phyloP scores from a whole-genome alignment of 2,113 vertebrate genomes.

The Sorex fumeus region DNA sequence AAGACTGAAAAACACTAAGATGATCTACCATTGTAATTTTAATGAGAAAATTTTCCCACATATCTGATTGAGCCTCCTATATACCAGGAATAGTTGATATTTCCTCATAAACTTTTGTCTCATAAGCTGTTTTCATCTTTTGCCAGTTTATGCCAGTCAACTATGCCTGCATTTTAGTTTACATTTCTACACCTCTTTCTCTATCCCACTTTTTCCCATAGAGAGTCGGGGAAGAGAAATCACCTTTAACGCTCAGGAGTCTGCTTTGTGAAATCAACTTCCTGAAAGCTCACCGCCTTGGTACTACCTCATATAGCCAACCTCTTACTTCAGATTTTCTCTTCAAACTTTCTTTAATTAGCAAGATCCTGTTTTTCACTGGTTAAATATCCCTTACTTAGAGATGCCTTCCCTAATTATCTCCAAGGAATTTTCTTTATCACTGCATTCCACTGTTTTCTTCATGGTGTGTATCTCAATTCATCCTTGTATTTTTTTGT shows the following conservation, averaged over 20 bases:
- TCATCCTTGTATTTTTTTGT: constrained; percentile 42
- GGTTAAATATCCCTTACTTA: background rate
- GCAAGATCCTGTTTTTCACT: background rate
- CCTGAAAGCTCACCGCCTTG: constrained; percentile 12
- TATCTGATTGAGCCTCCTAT: background rate
- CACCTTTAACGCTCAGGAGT: background rate
- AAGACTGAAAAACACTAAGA: constrained; percentile 39
- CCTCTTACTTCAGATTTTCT: background rate
- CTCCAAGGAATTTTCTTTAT: constrained; percentile 19
- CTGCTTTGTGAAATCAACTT: constrained; percentile 15
- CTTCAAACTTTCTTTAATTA: constrained; percentile 46
- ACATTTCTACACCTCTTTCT: background rate
- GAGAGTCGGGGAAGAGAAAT: constrained; percentile 6
- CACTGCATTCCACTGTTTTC: background rate
- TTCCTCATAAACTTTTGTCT: constrained; percentile 1
- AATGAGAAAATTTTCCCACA: background rate
- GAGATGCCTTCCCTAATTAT: background rate
- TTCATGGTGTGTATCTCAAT: background rate
- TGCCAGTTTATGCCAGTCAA: background rate
- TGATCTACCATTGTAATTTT: background rate
- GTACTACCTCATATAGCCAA: background rate
- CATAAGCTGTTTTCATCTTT: constrained; percentile 9
- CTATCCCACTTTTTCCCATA: background rate
- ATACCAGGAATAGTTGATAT: background rate
- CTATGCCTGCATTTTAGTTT: constrained; percentile 47